Evolutionary conservation across 1,140 invertebrate species (phyloP).

Genomic region (Pygmarrhopalites habei): DNA sequence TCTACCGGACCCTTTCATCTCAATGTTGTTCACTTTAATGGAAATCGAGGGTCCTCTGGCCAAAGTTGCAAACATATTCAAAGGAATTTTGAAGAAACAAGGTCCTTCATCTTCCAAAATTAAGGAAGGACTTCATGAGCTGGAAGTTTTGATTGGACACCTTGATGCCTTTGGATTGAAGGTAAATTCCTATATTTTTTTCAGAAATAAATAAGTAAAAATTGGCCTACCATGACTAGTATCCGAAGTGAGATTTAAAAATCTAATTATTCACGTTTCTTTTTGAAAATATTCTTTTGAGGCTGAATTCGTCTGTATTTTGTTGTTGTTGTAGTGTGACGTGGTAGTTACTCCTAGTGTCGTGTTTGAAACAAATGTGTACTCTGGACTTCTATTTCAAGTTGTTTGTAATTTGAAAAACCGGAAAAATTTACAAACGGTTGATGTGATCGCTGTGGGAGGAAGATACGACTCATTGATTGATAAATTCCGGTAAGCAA

Average conservation of each 20-base stretch:
- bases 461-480: slow-evolving; percentile 54
- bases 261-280: too few species aligned
- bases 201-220: slow-evolving; percentile 29
- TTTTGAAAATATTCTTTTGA: too few species aligned
- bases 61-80: slow-evolving; percentile 53
- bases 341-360: slow-evolving; percentile 57
- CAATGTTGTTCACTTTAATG: slow-evolving; percentile 61
- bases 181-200: slow-evolving; percentile 46
- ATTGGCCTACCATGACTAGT: too few species aligned
- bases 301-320: neutral
- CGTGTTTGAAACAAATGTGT: slow-evolving; percentile 57
- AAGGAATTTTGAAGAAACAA: slow-evolving; percentile 53
- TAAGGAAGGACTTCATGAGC: slow-evolving; percentile 61
- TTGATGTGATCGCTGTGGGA: slow-evolving; percentile 59
- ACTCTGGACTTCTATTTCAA: slow-evolving; percentile 65
- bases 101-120: slow-evolving; percentile 57
- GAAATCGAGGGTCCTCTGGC: slow-evolving; percentile 60
- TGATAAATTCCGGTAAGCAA: slow-evolving; percentile 41
- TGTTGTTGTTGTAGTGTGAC: slow-evolving; percentile 47
- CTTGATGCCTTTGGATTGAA: slow-evolving; percentile 64
- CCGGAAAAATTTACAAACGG: slow-evolving; percentile 49
- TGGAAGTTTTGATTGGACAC: slow-evolving; percentile 62
- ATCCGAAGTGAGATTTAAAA: too few species aligned
- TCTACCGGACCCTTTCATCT: slow-evolving; percentile 60
- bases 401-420: slow-evolving; percentile 56